phyloP scores from a whole-genome alignment of 2,113 vertebrate genomes.

The Fregetta grallaria region DNA sequence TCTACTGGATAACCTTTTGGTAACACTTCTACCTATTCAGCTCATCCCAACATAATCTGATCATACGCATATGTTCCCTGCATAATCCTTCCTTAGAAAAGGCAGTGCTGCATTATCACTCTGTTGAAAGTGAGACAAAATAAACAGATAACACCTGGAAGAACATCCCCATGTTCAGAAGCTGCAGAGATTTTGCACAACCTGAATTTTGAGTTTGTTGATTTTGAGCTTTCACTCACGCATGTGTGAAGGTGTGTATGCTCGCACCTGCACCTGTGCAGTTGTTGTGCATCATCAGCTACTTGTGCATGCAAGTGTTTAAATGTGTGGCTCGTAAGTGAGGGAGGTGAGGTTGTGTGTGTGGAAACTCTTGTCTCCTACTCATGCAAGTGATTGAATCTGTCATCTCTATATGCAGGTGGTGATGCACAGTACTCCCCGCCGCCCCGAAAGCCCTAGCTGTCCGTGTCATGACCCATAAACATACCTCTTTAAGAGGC shows the following conservation, averaged over 20 bases:
- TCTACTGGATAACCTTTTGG: neutral
- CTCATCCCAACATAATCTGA: neutral
- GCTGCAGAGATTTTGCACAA: neutral
- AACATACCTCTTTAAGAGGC: neutral
- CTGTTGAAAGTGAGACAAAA: neutral
- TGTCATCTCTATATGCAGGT: neutral
- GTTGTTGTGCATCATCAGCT: neutral
- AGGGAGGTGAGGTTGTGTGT: neutral
- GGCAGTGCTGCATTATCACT: accelerated
- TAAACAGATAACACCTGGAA: neutral
- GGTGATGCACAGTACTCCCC: neutral
- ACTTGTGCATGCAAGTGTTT: neutral
- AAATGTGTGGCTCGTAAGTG: neutral
- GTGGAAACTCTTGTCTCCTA: neutral
- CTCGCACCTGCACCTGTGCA: accelerated
- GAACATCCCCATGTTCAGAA: neutral
- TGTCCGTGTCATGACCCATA: neutral
- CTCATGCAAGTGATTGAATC: neutral
- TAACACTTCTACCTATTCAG: neutral
- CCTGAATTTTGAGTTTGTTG: neutral
- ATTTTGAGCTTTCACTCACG: neutral
- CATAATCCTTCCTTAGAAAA: neutral
- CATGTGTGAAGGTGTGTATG: accelerated
- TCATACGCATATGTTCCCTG: neutral
- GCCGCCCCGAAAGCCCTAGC: neutral